These are phyloP conservation scores for Manduca sexta DNA, from an alignment of 1,140 invertebrate species.

Conservation along the genomic window DNA sequence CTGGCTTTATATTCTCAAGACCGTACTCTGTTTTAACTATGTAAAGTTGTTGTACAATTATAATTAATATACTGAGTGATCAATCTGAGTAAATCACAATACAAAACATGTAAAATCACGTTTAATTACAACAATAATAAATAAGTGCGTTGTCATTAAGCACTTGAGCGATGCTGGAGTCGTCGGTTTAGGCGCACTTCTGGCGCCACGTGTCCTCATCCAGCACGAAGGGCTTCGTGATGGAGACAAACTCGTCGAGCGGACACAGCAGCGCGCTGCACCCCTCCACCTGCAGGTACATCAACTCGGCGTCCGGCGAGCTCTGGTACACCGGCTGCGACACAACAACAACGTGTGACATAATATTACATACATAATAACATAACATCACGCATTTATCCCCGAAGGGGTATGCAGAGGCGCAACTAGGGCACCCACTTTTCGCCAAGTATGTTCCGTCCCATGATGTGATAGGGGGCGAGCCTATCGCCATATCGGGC, in stretches of 20 bases:
- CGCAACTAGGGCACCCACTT: no score
- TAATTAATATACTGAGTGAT: not conserved
- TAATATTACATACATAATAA: no score
- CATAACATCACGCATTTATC: no score
- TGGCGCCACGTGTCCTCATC: not conserved
- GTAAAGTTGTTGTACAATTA: not conserved
- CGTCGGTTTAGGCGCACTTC: not conserved
- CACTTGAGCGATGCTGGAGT: conserved; percentile 1
- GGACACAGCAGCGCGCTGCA: conserved; percentile 1
- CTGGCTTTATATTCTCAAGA: no score
- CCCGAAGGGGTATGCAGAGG: no score
- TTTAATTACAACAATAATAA: no score
- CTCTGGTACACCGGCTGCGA: conserved; percentile 1
- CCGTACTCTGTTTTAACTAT: not conserved
- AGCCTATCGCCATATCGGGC: no score
- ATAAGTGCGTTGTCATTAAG: no score
- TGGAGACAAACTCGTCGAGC: not conserved
- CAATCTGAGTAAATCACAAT: not conserved
- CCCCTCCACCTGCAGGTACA: conserved; percentile 1
- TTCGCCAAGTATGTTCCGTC: not conserved
- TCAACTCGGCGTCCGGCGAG: not conserved
- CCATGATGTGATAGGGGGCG: not conserved
- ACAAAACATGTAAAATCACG: not conserved
- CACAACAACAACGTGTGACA: not conserved
- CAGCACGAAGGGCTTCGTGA: not conserved